Evolutionary conservation across 2,888 invertebrate species (phyloP).

Genomic region (Tiliacea aurago): DNA sequence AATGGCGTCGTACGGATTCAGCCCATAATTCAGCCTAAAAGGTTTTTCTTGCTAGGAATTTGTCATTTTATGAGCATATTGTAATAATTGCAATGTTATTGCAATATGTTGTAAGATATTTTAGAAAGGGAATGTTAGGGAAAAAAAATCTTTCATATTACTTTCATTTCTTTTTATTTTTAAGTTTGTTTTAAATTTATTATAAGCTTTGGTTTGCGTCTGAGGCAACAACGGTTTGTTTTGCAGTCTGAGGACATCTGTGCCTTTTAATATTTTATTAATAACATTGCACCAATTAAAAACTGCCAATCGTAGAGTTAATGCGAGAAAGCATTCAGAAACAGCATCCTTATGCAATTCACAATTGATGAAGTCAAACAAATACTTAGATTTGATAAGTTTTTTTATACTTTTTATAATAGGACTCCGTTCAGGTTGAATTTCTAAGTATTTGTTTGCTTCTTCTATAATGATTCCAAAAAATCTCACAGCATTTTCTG

Average conservation of each 20-base stretch:
- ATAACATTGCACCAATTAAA: background rate
- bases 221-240: background rate
- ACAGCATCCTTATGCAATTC: conserved; percentile 10
- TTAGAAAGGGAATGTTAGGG: background rate
- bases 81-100: background rate
- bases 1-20: background rate
- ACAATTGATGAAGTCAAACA: conserved; percentile 7
- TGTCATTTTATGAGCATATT: too few species aligned
- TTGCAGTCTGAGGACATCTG: background rate
- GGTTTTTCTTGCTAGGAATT: background rate
- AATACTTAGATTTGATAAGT: background rate
- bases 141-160: background rate
- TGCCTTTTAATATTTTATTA: conserved; percentile 8
- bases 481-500: background rate
- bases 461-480: too few species aligned
- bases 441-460: conserved; percentile 4
- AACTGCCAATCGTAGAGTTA: background rate
- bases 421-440: background rate
- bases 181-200: background rate
- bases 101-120: background rate
- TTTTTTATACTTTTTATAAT: conserved; percentile 1
- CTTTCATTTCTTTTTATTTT: background rate
- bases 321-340: conserved; percentile 5
- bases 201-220: background rate
- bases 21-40: background rate